Evolutionary conservation across 1,140 invertebrate species (phyloP).

Genomic region (Philopotamus ludificatus): DNA sequence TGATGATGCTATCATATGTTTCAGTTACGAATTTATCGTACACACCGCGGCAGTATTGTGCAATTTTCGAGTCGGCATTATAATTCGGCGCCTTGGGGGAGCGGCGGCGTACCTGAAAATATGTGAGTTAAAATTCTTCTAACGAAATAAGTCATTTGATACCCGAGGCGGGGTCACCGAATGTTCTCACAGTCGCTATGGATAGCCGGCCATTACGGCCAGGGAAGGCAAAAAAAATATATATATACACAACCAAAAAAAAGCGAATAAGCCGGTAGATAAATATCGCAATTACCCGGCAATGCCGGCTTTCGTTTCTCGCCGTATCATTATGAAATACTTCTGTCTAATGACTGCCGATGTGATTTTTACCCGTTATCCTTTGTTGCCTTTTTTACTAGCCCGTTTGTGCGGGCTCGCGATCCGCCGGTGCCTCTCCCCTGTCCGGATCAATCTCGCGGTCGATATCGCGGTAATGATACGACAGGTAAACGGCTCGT

Average conservation of each 20-base stretch:
- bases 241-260: no score
- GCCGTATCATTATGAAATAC: constrained; percentile 39
- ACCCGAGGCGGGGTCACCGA: constrained; percentile 38
- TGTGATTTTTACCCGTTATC: constrained; percentile 28
- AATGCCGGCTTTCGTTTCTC: constrained; percentile 28
- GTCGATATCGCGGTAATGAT: constrained; percentile 34
- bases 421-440: neutral
- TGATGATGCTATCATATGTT: no score
- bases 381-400: constrained; percentile 13
- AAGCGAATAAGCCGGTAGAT: constrained; percentile 37
- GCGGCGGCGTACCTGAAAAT: constrained; percentile 9
- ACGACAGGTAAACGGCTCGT: constrained; percentile 38
- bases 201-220: neutral
- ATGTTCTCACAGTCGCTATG: constrained; percentile 28
- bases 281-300: constrained; percentile 39
- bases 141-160: constrained; percentile 37
- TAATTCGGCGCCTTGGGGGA: neutral
- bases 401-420: constrained; percentile 4
- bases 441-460: constrained; percentile 11
- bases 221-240: constrained; percentile 14
- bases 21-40: no score
- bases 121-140: constrained; percentile 18
- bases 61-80: no score
- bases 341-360: constrained; percentile 36
- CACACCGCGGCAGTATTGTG: no score